Evolutionary conservation across 35 echinoderm and acorn worm genomes (phyloP), one percentile per base, ranked within the genome.

Genomic region (Amphiura filiformis): DNA sequence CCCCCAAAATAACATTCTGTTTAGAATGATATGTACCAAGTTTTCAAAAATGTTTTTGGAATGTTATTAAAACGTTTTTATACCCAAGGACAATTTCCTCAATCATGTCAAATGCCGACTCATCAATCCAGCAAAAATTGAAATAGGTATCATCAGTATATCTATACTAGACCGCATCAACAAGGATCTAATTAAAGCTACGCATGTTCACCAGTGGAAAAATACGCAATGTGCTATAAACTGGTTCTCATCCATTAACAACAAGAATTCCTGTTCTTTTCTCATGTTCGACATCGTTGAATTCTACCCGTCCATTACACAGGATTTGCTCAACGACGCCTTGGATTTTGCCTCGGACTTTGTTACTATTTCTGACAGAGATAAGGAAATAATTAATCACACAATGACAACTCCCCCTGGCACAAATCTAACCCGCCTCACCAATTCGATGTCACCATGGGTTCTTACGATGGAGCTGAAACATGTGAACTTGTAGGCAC

Each of bases 391-490:
- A 31, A 79, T 87, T 36, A 87, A 80, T 35, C 86, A 78, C 37
- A 14, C 34, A 4, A 78, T n/a, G 0, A 38, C 31, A 13, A 40
- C 18, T 30, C 76, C 76, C 76, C 36, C 30, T 31, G 81, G 33
- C 56, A 78, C 36, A 87, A 56, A 13, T 39, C 31, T 77, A 28
- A 32, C 13, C 1, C 38, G 56, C 34, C 37, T 32, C 14, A n/a
- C 56, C 56, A 78, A 80, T 89, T 39, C 11, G 81, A n/a, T 39
- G 87, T 89, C 35, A 81, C 87, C n/a, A 89, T 89, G 78, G 87
- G 78, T n/a, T 30, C 82, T 75, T 89, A 39, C 33, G 87, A 89
- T 32, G 87, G 87, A 13, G 87, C 78, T 1, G 87, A 89, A 89
- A 56, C 47, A 64, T 89, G 87, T 64, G 87, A 89, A 40, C 75